phyloP scores from a whole-genome alignment of 2,113 vertebrate species.

The Sclerurus mexicanus region DNA sequence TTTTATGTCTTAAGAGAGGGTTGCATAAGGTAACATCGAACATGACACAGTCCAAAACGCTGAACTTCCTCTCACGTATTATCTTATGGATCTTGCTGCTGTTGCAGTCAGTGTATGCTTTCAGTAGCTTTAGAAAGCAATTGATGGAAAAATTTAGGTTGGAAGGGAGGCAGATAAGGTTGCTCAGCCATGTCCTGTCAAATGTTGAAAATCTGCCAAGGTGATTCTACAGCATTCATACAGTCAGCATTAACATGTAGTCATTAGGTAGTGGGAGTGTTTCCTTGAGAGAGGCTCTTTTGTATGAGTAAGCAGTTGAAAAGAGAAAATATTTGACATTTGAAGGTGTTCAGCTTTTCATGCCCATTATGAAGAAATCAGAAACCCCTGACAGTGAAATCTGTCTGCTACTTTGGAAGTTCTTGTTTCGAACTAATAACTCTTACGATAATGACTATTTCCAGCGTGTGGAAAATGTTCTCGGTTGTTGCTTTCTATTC shows the following conservation, averaged over 20 bases:
- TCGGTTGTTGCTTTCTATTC: conserved; percentile 7
- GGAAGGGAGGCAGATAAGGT: not conserved
- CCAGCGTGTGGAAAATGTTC: not conserved
- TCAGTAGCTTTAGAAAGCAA: not conserved
- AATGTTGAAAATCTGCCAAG: not conserved
- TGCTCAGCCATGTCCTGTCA: not conserved
- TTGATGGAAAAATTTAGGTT: not conserved
- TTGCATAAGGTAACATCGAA: not conserved
- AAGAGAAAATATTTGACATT: not conserved
- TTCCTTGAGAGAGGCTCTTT: not conserved
- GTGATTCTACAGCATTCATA: not conserved
- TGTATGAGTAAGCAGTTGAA: not conserved
- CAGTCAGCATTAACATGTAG: not conserved
- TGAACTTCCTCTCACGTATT: not conserved
- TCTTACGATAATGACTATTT: not conserved
- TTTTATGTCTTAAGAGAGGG: not conserved
- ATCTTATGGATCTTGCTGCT: not conserved
- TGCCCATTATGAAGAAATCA: not conserved
- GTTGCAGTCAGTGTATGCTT: not conserved
- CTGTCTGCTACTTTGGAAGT: not conserved
- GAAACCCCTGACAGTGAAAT: conserved; percentile 2
- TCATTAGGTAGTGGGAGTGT: not conserved
- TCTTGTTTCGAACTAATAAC: conserved; percentile 23
- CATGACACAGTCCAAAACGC: not conserved
- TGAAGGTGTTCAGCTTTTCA: not conserved